A percentile compares a stretch with the other conserved stretches of the same genome.
Evolutionary conservation across 2,888 invertebrate genomes (phyloP).

Genomic region (Odontocolon sp.): DNA sequence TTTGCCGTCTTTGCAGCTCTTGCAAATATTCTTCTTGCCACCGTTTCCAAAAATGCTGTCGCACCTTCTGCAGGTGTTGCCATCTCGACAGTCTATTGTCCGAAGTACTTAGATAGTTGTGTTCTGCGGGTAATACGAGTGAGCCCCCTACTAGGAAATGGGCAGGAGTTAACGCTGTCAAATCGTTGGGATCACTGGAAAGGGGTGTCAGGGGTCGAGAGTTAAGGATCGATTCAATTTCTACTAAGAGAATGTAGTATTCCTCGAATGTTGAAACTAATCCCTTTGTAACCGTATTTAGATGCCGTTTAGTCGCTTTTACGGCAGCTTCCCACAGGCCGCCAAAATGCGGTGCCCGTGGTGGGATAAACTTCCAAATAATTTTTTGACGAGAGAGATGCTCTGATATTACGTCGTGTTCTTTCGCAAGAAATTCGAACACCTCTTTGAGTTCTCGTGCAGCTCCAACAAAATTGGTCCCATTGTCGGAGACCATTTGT

Average conservation of each 20-base stretch:
- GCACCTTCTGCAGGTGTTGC: slow-evolving; percentile 61
- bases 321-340: slow-evolving; percentile 16
- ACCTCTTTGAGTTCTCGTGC: slow-evolving; percentile 47
- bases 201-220: slow-evolving; percentile 19
- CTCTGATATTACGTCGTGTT: not conserved
- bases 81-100: slow-evolving; percentile 57
- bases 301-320: not conserved
- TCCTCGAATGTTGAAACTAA: slow-evolving; percentile 34
- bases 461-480: slow-evolving; percentile 74
- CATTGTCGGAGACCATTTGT: slow-evolving; percentile 72
- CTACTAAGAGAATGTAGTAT: slow-evolving; percentile 56
- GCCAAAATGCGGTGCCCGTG: slow-evolving; percentile 2
- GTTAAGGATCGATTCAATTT: slow-evolving; percentile 54
- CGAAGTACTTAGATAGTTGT: slow-evolving; percentile 28
- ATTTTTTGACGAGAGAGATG: slow-evolving; percentile 6
- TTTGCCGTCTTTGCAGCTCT: slow-evolving; percentile 48
- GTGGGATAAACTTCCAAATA: slow-evolving; percentile 9
- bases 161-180: slow-evolving; percentile 24
- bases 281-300: slow-evolving; percentile 9
- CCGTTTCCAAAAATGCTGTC: slow-evolving; percentile 58
- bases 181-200: slow-evolving; percentile 24
- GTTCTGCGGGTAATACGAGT: slow-evolving; percentile 29
- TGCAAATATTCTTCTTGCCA: slow-evolving; percentile 56
- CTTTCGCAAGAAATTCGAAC: slow-evolving; percentile 23
- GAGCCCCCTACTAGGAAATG: slow-evolving; percentile 48